These are phyloP conservation scores for Patagioenas fasciata DNA, from an alignment of 2,113 vertebrate species.

Conservation along the genomic window DNA sequence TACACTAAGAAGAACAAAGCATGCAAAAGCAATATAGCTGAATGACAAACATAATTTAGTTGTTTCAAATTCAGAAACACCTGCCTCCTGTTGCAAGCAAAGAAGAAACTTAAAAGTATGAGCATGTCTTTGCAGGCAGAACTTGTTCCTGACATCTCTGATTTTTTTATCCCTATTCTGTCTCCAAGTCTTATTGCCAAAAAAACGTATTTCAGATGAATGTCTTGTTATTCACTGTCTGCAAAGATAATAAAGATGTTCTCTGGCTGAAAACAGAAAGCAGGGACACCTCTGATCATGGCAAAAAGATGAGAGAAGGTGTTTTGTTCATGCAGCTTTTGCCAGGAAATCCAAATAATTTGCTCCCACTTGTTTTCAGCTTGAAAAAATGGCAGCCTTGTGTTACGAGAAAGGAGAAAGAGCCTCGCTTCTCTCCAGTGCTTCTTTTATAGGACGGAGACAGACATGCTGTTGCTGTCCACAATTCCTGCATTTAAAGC, in stretches of 20 bases:
- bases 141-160: not conserved
- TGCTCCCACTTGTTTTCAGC: not conserved
- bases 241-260: not conserved
- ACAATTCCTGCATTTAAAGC: not conserved
- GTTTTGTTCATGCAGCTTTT: not conserved
- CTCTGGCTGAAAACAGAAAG: not conserved
- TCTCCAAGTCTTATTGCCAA: not conserved
- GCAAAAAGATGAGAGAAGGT: not conserved
- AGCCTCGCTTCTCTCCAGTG: not conserved
- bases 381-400: not conserved
- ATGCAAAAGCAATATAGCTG: not conserved
- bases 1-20: not conserved
- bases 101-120: not conserved
- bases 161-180: not conserved
- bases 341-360: conserved; percentile 21
- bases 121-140: not conserved
- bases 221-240: not conserved
- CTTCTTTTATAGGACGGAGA: not conserved
- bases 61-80: conserved; percentile 6
- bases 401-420: not conserved
- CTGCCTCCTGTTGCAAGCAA: not conserved
- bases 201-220: not conserved
- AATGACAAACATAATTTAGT: not conserved
- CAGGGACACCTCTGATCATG: not conserved
- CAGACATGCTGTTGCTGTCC: not conserved